Evolutionary conservation across 2,888 invertebrate genomes (phyloP).

Genomic region (Drosophila borealis): DNA sequence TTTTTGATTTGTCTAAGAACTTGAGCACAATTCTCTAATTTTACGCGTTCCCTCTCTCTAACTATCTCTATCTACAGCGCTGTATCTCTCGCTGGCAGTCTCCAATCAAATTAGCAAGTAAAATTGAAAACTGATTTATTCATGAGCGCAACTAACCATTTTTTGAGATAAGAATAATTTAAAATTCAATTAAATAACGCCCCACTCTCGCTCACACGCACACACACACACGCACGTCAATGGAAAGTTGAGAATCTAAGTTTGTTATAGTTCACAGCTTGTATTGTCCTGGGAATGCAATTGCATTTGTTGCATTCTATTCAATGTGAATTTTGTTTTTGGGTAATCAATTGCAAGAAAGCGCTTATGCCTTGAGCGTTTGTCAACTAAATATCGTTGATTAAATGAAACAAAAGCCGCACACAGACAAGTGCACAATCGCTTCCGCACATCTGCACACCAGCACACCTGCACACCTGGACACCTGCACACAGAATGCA

Average conservation of each 20-base stretch:
- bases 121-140: constrained; percentile 78
- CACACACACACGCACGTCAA: constrained; percentile 22
- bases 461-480: background rate
- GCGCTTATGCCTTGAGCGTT: constrained; percentile 57
- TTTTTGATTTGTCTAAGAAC: constrained; percentile 58
- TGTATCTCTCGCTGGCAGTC: constrained; percentile 25
- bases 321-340: constrained; percentile 43
- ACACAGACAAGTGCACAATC: constrained; percentile 15
- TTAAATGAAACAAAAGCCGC: constrained; percentile 69
- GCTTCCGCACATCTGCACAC: constrained; percentile 1
- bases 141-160: constrained; percentile 67
- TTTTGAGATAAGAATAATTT: constrained; percentile 66
- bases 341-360: constrained; percentile 39
- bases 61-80: background rate
- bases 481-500: constrained; percentile 19
- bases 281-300: constrained; percentile 36
- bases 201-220: constrained; percentile 8
- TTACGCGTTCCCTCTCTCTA: background rate
- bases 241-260: constrained; percentile 36
- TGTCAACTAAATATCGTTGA: constrained; percentile 65
- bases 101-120: constrained; percentile 76
- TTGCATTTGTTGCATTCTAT: constrained; percentile 32
- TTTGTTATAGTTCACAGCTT: constrained; percentile 31
- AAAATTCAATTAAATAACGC: constrained; percentile 74
- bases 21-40: constrained; percentile 31